These are phyloP conservation scores for Climacteris rufus DNA, from an alignment of 2,113 vertebrate species.

Conservation along the genomic window DNA sequence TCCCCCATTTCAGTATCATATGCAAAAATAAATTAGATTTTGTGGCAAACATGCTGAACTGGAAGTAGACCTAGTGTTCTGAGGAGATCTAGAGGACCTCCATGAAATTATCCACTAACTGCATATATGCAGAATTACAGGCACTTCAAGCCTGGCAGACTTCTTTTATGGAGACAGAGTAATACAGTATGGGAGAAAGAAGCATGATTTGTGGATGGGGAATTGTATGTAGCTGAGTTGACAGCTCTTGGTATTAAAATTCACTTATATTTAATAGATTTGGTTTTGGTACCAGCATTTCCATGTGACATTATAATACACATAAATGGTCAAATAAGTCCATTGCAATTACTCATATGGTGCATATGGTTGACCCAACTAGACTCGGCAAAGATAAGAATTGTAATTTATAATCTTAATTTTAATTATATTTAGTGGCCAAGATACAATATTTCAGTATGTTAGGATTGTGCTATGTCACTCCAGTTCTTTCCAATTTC, in stretches of 20 bases:
- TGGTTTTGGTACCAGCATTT: background rate
- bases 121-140: background rate
- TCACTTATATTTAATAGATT: background rate
- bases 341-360: background rate
- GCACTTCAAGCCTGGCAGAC: background rate
- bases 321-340: background rate
- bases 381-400: background rate
- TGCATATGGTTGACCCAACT: background rate
- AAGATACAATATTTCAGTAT: background rate
- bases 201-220: background rate
- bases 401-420: background rate
- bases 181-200: background rate
- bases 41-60: background rate
- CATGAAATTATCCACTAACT: background rate
- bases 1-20: background rate
- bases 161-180: background rate
- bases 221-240: background rate
- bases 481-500: background rate
- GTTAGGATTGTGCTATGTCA: background rate
- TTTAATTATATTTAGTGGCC: background rate
- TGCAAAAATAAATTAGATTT: background rate
- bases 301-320: rapidly evolving
- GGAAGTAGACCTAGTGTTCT: background rate
- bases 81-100: background rate
- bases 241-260: background rate